These are phyloP conservation scores for Cherax quadricarinatus DNA, from an alignment of 1,140 invertebrate species.

Conservation along the genomic window DNA sequence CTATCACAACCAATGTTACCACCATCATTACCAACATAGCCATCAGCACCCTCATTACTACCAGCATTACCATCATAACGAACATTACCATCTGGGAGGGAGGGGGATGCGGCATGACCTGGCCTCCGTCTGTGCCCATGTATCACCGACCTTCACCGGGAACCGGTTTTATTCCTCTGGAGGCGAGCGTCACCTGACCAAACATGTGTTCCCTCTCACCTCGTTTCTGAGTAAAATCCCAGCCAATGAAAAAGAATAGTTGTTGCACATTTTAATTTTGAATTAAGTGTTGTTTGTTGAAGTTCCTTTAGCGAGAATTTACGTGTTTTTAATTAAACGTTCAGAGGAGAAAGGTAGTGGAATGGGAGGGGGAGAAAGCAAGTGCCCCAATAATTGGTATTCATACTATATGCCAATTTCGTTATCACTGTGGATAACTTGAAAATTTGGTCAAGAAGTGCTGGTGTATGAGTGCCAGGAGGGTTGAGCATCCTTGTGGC, in stretches of 20 bases:
- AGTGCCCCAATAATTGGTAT: neutral
- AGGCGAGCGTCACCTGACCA: neutral
- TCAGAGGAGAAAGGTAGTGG: neutral
- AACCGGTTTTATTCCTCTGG: neutral
- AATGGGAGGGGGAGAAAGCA: neutral
- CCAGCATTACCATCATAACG: too few species aligned
- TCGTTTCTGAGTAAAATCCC: too few species aligned
- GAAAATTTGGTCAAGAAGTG: neutral
- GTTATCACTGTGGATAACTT: neutral
- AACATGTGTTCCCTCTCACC: neutral
- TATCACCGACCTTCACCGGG: neutral
- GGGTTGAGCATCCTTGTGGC: slow-evolving; percentile 5
- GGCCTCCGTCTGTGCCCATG: neutral
- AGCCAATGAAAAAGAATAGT: too few species aligned
- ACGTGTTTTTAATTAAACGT: too few species aligned
- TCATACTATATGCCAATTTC: neutral
- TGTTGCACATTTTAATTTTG: too few species aligned
- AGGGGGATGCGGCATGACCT: too few species aligned
- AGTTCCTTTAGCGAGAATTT: too few species aligned
- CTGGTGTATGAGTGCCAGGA: slow-evolving; percentile 1
- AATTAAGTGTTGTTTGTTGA: too few species aligned
- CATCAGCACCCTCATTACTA: too few species aligned
- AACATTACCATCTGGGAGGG: too few species aligned
- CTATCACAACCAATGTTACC: too few species aligned
- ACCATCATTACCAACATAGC: too few species aligned